Evolutionary conservation across 2,888 invertebrate species (phyloP), one percentile per base, ranked within the genome.

Genomic region (Leucophora obtusa): DNA sequence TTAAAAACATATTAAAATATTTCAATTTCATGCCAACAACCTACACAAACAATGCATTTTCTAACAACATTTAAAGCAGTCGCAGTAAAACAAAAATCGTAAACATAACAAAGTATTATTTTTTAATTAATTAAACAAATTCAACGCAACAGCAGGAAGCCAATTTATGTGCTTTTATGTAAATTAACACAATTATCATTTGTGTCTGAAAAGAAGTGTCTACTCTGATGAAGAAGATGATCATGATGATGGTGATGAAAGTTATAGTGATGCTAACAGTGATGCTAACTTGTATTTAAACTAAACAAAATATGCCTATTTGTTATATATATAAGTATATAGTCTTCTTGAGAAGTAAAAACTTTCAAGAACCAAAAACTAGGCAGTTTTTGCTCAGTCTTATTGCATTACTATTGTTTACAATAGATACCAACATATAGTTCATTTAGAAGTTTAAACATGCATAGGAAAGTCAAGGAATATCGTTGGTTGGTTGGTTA

Each of bases 161-260:
- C 77, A 76, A 80, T 75, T 79, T 79, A 83, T 82, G 79, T 78
- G 77, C 60, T 82, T 82, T 83, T 82, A 80, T 83, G 82, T 79
- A 74, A 83, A 84, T 82, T 79, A 76, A 71, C 68, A 68, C 59
- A 82, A 82, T 79, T 82, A 81, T 71, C 77, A 53, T 62, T 74
- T 78, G 71, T 70, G 62, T 79, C 58, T 80, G 43, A 72, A 56
- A 43, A 51, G 18, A 51, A 51, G 33, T 8, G 6, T 47, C 56
- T 56, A 56, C 38, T 35, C 53, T n/a, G 47, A 35, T 62, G 33
- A 35, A 28, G n/a, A 47, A 47, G 5, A 47, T 47, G n/a, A 47
- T 47, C 10, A 47, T 47, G 43, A 14, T 51, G 24, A 62, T 51
- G 24, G 54, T 51, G 28, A 35, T 24, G 18, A n/a, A 14, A 14